phyloP scores from a whole-genome alignment of 2,113 vertebrate genomes.

The Coptodon rendalli region DNA sequence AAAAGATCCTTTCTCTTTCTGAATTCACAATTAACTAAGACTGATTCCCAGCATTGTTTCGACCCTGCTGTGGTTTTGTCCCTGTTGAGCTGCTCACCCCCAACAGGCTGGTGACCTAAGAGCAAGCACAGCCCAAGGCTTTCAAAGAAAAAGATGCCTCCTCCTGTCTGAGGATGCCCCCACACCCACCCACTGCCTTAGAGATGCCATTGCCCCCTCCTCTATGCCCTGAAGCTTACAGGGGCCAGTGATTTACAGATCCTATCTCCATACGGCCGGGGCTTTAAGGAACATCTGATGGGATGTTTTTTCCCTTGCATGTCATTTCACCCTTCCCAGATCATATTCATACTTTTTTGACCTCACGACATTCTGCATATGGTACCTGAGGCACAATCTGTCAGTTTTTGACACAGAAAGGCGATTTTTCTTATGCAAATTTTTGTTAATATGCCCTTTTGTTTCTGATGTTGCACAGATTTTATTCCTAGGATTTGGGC shows the following conservation, averaged over 20 bases:
- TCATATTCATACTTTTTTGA: constrained; percentile 18
- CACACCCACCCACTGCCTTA: background rate
- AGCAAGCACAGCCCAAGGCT: constrained; percentile 20
- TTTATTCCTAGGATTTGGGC: constrained; percentile 37
- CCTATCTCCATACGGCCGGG: constrained; percentile 24
- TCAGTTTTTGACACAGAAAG: constrained; percentile 20
- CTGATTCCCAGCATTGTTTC: background rate
- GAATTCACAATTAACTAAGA: constrained; percentile 14
- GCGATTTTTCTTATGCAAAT: constrained; percentile 32
- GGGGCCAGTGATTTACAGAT: constrained; percentile 36
- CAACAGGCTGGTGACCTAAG: constrained; percentile 30
- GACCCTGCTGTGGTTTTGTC: constrained; percentile 21
- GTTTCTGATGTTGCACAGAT: background rate
- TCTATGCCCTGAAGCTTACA: constrained; percentile 3
- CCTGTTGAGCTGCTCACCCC: constrained; percentile 10
- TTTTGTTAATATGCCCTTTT: constrained; percentile 40
- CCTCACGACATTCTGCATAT: constrained; percentile 36
- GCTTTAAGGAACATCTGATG: constrained; percentile 25
- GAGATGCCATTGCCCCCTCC: background rate
- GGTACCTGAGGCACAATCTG: constrained; percentile 50
- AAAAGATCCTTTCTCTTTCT: background rate
- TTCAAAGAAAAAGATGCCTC: background rate
- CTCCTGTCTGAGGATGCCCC: background rate
- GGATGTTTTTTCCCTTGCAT: constrained; percentile 15
- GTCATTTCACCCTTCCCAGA: constrained; percentile 9